Conservation (phyloP, 2,888 invertebrate genomes). For the Caenorhabditis macrosperma region DNA sequence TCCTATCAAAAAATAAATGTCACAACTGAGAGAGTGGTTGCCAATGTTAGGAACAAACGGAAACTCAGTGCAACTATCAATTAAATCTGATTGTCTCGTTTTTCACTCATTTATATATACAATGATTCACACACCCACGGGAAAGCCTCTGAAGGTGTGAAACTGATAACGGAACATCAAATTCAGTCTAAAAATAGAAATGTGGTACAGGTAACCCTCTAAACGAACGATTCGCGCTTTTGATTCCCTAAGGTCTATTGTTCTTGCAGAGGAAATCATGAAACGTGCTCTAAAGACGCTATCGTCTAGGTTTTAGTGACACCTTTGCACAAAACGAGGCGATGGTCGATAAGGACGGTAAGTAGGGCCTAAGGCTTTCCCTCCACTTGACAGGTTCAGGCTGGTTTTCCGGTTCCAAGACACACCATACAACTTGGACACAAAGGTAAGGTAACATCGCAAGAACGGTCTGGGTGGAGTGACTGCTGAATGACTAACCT, state of each 20-base stretch:
- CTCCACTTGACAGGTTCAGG: constrained; percentile 28
- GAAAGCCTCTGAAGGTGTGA: constrained; percentile 41
- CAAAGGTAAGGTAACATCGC: no score
- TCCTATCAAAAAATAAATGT: no score
- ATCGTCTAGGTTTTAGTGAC: constrained; percentile 22
- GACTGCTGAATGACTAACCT: not conserved
- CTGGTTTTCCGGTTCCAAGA: constrained; percentile 28
- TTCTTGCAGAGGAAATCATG: not conserved
- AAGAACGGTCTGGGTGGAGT: not conserved
- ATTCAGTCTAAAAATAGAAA: constrained; percentile 40
- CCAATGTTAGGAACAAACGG: no score
- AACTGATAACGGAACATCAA: constrained; percentile 43
- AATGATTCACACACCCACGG: constrained; percentile 50
- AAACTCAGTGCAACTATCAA: no score
- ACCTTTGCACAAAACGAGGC: constrained; percentile 19
- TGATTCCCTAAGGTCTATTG: constrained; percentile 14
- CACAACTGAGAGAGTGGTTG: no score
- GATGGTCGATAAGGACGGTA: constrained; percentile 21
- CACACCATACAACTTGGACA: not conserved
- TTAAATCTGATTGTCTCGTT: no score
- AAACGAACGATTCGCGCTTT: not conserved
- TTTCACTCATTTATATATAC: constrained; percentile 8
- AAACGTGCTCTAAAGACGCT: constrained; percentile 26
- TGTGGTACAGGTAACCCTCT: not conserved
- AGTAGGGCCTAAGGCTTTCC: constrained; percentile 14